Base-by-base conservation (phyloP, 2,888 invertebrate genomes). In the Tanytarsus gracilentus region DNA sequence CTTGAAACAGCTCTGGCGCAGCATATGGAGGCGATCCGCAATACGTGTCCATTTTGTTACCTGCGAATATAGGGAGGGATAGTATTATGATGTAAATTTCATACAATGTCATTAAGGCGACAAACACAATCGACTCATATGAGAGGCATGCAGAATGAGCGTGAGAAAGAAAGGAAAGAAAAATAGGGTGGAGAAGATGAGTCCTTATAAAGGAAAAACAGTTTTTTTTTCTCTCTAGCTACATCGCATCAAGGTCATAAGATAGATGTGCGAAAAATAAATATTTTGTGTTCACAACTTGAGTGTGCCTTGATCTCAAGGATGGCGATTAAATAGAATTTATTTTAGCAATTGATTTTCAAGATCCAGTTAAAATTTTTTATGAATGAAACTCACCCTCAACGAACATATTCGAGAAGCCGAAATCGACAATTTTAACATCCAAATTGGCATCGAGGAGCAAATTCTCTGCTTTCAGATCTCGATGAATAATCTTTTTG, bases 341-440 rank as follows among this genome's bases (percentile, higher is more conserved):
- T n/a, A n/a, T n/a, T n/a, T n/a, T n/a, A 40, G 21, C 9, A 44
- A 14, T 44, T 23, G 21, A 11, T 33, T 33, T 33, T 33, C n/a
- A n/a, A 9, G n/a, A 11, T 9, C 33, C n/a, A 40, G 21, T 40
- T 18, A 40, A 18, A 40, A 18, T 11, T 2, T 14, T 18, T 36
- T 36, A 36, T 14, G 7, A 36, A 36, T 36, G 23, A 36, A 6
- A 44, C 44, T 25, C 18, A 58, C 58, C 58, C 25, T 58, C 48
- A 14, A 48, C 58, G 14, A 50, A 60, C 50, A 50, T 50, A 33
- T 60, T 60, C 3, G 60, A 60, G 16, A 60, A 60, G 18, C 60
- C 60, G 50, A 60, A 60, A 23, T 60, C 60, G 8, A 50, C 60
- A 6, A 60, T 60, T 33, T 60, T 60, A n/a, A 60, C 50, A 27